Conservation (phyloP, 2,888 invertebrate species). For the Ennomos erosarius region DNA sequence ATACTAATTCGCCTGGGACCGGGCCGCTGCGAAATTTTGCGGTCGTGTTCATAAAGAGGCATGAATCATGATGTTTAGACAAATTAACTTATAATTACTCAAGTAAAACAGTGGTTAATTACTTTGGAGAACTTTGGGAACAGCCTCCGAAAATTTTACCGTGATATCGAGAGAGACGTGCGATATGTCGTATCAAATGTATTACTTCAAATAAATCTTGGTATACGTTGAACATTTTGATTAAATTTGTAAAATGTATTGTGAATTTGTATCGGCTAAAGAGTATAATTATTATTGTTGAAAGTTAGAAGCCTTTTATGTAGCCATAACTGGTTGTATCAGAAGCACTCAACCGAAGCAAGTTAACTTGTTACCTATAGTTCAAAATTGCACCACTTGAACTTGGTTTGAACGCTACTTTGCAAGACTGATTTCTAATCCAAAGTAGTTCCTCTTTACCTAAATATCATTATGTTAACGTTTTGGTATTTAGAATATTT, state of each 20-base stretch:
- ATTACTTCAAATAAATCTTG: not conserved
- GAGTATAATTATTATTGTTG: no score
- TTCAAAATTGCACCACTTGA: slow-evolving; percentile 6
- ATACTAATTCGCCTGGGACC: slow-evolving; percentile 50
- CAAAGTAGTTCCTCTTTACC: not conserved
- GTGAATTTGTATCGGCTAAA: no score
- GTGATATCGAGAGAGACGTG: slow-evolving; percentile 28
- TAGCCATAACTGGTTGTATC: not conserved
- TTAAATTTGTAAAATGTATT: no score
- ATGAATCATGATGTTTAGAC: slow-evolving; percentile 52
- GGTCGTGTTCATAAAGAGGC: slow-evolving; percentile 43
- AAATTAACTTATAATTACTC: slow-evolving; percentile 62
- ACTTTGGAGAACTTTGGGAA: slow-evolving; percentile 31
- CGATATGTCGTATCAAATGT: slow-evolving; percentile 2
- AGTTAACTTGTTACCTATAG: slow-evolving; percentile 10
- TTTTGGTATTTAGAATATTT: no score
- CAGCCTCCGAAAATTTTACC: slow-evolving; percentile 36
- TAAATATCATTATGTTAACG: no score
- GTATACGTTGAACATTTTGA: no score
- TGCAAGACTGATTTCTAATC: slow-evolving; percentile 3
- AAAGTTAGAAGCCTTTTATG: not conserved
- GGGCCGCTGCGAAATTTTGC: slow-evolving; percentile 42
- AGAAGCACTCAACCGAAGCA: slow-evolving; percentile 9
- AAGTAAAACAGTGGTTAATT: slow-evolving; percentile 53
- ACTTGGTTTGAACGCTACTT: slow-evolving; percentile 7